A percentile compares a stretch with the other conserved stretches of the same genome.
phyloP scores from a whole-genome alignment of 2,113 vertebrate species.

The Muscicapa adusta region DNA sequence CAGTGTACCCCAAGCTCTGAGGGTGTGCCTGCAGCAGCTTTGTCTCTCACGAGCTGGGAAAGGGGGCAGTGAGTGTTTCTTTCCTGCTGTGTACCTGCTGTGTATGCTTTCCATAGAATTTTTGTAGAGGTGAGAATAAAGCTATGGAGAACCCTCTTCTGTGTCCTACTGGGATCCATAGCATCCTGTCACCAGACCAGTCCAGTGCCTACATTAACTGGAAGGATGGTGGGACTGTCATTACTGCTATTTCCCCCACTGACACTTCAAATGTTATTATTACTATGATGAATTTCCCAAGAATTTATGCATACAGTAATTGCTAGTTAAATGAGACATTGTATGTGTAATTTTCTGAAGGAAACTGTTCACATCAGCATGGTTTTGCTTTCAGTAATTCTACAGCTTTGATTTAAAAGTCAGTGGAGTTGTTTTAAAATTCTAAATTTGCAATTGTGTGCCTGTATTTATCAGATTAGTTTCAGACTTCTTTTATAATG shows the following conservation, averaged over 20 bases:
- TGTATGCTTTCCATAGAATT: not conserved
- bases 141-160: not conserved
- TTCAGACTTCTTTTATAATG: not conserved
- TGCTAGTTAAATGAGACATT: not conserved
- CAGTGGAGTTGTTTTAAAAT: not conserved
- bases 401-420: not conserved
- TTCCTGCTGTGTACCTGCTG: not conserved
- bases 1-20: not conserved
- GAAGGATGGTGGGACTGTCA: not conserved
- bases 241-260: not conserved
- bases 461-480: not conserved
- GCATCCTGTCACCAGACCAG: not conserved
- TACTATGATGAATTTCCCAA: not conserved
- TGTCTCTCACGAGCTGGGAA: not conserved
- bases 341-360: not conserved
- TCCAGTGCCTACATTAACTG: not conserved
- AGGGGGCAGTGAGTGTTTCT: not conserved
- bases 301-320: not conserved
- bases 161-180: not conserved
- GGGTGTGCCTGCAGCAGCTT: not conserved
- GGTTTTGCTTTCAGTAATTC: not conserved
- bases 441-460: not conserved
- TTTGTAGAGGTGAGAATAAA: not conserved
- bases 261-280: not conserved
- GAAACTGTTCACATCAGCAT: not conserved